phyloP scores from a whole-genome alignment of 1,140 invertebrate species.

The Sipha flava region DNA sequence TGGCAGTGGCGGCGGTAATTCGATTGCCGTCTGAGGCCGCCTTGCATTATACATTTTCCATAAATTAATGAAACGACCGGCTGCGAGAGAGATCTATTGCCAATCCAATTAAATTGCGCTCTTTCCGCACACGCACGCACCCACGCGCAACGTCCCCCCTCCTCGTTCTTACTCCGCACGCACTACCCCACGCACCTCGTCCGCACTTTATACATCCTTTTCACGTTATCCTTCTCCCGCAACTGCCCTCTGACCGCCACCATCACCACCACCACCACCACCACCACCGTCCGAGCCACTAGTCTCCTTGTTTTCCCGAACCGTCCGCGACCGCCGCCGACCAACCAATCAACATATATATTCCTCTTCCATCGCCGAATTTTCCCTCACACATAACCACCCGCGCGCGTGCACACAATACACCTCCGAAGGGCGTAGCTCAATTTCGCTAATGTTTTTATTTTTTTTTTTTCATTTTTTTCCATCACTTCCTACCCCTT shows the following conservation, averaged over 20 bases:
- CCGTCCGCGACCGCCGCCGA: not conserved
- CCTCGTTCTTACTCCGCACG: not conserved
- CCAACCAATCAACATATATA: conserved; percentile 20
- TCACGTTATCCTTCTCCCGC: not conserved
- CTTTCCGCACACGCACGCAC: not conserved
- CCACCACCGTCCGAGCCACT: too few relatives aligned
- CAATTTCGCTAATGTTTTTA: conserved; percentile 24
- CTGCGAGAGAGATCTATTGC: conserved; percentile 22
- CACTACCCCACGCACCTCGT: not conserved
- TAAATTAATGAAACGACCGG: conserved; percentile 25
- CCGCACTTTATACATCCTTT: not conserved
- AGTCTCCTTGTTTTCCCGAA: too few relatives aligned
- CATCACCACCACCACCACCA: not conserved
- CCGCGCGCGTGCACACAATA: not conserved
- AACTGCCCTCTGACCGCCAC: too few relatives aligned
- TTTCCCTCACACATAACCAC: not conserved
- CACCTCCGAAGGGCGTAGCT: conserved; percentile 12
- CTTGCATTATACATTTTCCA: conserved; percentile 24
- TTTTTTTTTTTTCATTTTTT: not conserved
- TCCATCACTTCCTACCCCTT: not conserved
- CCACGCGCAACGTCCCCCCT: not conserved
- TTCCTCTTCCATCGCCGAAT: not conserved
- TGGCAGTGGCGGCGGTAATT: not conserved
- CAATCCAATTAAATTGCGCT: conserved; percentile 28
- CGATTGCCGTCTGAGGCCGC: conserved; percentile 9